A percentile compares a stretch with the other conserved stretches of the same genome.
These are phyloP conservation scores for Pteromalus puparum DNA, from an alignment of 1,140 invertebrate species.

Conservation along the genomic window DNA sequence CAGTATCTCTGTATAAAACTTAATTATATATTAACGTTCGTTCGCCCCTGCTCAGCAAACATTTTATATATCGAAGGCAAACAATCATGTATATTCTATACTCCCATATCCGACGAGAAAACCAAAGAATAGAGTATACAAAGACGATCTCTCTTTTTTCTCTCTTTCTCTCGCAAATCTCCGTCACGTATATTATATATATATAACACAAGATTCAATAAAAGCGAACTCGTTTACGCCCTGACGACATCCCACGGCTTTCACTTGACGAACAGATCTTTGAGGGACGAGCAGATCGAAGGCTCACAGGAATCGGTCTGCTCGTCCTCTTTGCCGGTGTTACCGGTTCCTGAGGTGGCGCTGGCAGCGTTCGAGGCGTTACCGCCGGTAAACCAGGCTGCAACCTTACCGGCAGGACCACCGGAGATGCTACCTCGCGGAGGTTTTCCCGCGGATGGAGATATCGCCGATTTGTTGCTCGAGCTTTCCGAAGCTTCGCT, in stretches of 20 bases:
- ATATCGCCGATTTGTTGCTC: slow-evolving; percentile 62
- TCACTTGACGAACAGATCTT: slow-evolving; percentile 89
- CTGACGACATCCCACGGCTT: slow-evolving; percentile 33
- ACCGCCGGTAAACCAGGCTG: slow-evolving; percentile 76
- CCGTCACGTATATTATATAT: too few species aligned
- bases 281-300: slow-evolving; percentile 85
- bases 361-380: neutral
- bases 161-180: neutral
- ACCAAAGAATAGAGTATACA: neutral
- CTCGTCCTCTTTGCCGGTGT: slow-evolving; percentile 76
- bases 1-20: slow-evolving; percentile 9
- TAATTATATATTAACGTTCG: slow-evolving; percentile 12
- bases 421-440: slow-evolving; percentile 54
- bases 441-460: slow-evolving; percentile 67
- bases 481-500: neutral
- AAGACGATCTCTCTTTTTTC: neutral
- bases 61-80: neutral
- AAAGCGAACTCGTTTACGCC: neutral
- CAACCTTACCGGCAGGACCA: slow-evolving; percentile 62
- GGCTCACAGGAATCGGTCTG: slow-evolving; percentile 82
- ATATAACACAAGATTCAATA: neutral
- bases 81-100: neutral
- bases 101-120: neutral
- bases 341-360: neutral
- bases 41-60: neutral